These are phyloP conservation scores for Nemurella pictetii DNA, from an alignment of 2,888 invertebrate species.

Conservation along the genomic window DNA sequence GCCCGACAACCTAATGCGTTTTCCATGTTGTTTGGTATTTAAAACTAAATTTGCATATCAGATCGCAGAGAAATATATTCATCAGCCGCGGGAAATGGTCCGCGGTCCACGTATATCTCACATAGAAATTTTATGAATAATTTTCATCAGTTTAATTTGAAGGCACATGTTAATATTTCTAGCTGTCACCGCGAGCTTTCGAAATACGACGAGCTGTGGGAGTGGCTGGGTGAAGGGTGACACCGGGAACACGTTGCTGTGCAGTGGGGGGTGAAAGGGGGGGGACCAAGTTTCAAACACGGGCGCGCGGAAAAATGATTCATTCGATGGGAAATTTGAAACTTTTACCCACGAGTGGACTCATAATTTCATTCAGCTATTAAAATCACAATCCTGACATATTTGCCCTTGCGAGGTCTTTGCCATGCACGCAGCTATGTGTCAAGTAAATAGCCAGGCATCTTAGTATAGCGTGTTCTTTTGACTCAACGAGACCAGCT, in stretches of 20 bases:
- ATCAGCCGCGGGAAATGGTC: background rate
- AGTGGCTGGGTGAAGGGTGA: background rate
- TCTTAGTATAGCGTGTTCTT: no score
- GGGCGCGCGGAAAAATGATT: background rate
- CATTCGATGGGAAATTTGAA: background rate
- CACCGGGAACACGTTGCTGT: background rate
- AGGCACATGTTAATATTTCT: background rate
- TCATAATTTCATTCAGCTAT: no score
- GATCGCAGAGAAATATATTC: background rate
- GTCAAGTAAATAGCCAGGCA: no score
- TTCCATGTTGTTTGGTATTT: slow-evolving; percentile 2
- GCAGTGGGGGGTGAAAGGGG: background rate
- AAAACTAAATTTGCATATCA: slow-evolving; percentile 8
- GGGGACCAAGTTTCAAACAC: background rate
- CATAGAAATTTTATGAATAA: background rate
- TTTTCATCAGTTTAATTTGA: background rate
- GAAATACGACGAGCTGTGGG: background rate
- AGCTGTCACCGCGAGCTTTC: background rate
- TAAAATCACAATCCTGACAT: no score
- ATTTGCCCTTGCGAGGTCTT: no score
- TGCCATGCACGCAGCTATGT: no score
- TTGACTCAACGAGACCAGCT: no score
- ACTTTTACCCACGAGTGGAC: no score
- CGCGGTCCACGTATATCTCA: background rate
- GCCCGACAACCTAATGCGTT: background rate